Evolutionary conservation across 2,888 invertebrate genomes (phyloP), one percentile per base, ranked within the genome.

Genomic region (Papilio elwesi): DNA sequence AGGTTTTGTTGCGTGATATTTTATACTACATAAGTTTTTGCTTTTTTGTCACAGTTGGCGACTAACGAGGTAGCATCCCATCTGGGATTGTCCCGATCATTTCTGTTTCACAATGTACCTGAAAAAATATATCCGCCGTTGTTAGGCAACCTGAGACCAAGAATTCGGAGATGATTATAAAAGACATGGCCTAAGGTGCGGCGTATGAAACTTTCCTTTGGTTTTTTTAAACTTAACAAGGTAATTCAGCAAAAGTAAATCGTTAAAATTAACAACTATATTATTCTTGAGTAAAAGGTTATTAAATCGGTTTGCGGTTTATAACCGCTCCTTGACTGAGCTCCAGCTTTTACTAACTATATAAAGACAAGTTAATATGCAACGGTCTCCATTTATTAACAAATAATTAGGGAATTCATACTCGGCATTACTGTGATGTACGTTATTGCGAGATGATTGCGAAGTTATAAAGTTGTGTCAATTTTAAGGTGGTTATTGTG

Each of bases 301-400:
- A 51, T 68, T 47, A 48, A 15, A 48, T 68, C 49, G 43, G 13
- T 59, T 51, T 51, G 57, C 57, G 57, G 26, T 59, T 64, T 49
- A 51, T 26, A 68, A 68, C 57, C 26, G 38, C 48, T 43, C 36
- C n/a, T 43, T 65, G 65, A 71, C 65, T 49, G 57, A n/a, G 26
- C 65, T 59, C 65, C 36, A 59, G n/a, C n/a, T 43, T 43, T 71
- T 71, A 57, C 57, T 5, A 48, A 48, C 70, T 70, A 65, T 70
- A 70, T 65, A 70, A 65, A 70, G 70, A 48, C 49, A 70, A 57
- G 13, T 65, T 70, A 70, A 70, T 57, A 65, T 57, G 57, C 64
- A 53, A 66, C 66, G 66, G 48, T 59, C 38, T 57, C 49, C 65
- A 66, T 71, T 71, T 66, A 71, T 66, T 59, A 71, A 66, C 71